These are phyloP conservation scores for Danio albolineatus DNA, from an alignment of 2,797 vertebrate species.

Conservation along the genomic window DNA sequence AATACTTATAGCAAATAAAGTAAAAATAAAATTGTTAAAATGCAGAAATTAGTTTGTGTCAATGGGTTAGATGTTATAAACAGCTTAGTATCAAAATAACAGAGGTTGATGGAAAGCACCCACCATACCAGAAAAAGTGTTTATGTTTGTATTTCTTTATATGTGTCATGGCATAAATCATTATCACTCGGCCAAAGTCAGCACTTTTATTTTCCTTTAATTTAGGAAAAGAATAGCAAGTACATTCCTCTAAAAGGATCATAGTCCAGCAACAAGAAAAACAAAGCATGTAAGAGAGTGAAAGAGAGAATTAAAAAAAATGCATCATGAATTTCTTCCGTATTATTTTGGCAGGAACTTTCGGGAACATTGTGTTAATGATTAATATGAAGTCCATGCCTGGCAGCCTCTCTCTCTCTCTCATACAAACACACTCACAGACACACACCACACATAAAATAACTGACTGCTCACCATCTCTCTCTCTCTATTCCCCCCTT, in stretches of 20 bases:
- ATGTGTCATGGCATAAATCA: conserved; percentile 50
- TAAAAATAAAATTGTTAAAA: not conserved
- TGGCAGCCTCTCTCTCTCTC: conserved; percentile 77
- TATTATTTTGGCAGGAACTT: conserved; percentile 79
- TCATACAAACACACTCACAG: conserved; percentile 17
- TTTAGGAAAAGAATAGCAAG: conserved; percentile 43
- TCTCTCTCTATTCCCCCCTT: conserved; percentile 24
- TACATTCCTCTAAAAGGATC: conserved; percentile 41
- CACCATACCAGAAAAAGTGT: conserved; percentile 10
- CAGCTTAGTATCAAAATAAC: not conserved
- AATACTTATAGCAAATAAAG: not conserved
- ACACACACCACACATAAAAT: conserved; percentile 42
- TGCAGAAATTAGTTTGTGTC: not conserved
- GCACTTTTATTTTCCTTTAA: conserved; percentile 50
- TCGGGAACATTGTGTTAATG: conserved; percentile 87
- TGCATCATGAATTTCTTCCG: conserved; percentile 78
- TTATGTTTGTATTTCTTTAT: conserved; percentile 41
- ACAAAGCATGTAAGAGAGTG: conserved; percentile 10
- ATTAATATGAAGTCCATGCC: conserved; percentile 86
- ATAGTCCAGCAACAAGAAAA: conserved; percentile 42
- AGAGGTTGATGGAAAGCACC: not conserved
- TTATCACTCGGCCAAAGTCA: conserved; percentile 53
- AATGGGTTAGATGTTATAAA: not conserved
- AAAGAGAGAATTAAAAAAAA: conserved; percentile 60
- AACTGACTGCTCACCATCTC: conserved; percentile 53